A percentile compares a stretch with the other conserved stretches of the same genome.
Evolutionary conservation across 2,888 invertebrate genomes (phyloP).

Genomic region (Dermolepida albohirtum): DNA sequence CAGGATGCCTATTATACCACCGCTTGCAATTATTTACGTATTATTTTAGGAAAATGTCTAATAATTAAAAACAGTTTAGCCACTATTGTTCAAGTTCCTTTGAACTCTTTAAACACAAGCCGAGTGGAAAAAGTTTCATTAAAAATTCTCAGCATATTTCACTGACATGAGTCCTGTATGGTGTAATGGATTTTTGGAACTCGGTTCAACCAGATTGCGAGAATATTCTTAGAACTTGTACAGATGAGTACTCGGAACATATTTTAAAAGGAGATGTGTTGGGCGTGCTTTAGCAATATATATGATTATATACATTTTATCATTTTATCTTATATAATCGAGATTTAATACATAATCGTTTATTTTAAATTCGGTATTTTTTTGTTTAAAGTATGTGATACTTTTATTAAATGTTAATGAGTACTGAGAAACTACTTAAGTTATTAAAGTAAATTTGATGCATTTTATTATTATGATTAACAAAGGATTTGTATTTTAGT

Average conservation of each 20-base stretch:
- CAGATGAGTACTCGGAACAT: slow-evolving; percentile 31
- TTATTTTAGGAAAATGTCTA: slow-evolving; percentile 5
- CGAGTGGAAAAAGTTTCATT: slow-evolving; percentile 25
- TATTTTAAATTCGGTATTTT: slow-evolving; percentile 20
- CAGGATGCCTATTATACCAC: slow-evolving; percentile 9
- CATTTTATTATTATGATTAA: too few relatives aligned
- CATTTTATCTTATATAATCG: slow-evolving; percentile 16
- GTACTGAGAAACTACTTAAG: neutral
- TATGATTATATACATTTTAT: slow-evolving; percentile 32
- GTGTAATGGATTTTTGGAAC: slow-evolving; percentile 29
- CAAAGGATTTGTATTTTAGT: too few relatives aligned
- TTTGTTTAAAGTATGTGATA: neutral
- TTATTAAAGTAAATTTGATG: neutral
- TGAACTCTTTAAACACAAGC: slow-evolving; percentile 23
- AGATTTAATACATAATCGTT: slow-evolving; percentile 15
- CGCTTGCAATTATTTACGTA: slow-evolving; percentile 11
- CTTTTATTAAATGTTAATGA: neutral
- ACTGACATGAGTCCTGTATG: slow-evolving; percentile 24
- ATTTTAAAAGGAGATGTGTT: slow-evolving; percentile 29
- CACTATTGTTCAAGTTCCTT: slow-evolving; percentile 32
- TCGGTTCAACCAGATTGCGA: slow-evolving; percentile 27
- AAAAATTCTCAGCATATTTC: slow-evolving; percentile 30
- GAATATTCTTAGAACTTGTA: slow-evolving; percentile 28
- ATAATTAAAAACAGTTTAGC: slow-evolving; percentile 36
- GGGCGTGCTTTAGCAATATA: slow-evolving; percentile 23